Percentiles rank a stretch among this genome's conserved stretches.
Evolutionary conservation across 2,113 vertebrate genomes (phyloP).

Genomic region (Pelodiscus sinensis): DNA sequence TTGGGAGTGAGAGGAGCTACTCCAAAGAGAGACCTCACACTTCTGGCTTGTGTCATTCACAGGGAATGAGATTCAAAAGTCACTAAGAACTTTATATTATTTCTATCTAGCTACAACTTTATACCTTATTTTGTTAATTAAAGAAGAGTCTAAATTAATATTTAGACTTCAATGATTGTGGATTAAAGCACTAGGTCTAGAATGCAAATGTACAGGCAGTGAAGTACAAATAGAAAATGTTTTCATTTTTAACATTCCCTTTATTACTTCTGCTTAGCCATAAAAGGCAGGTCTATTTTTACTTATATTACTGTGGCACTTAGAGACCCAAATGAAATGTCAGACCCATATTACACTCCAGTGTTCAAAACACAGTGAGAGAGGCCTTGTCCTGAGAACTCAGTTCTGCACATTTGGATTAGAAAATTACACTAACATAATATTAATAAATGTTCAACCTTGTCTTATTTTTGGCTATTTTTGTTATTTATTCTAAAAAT

Average conservation of each 20-base stretch:
- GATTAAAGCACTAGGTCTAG: not conserved
- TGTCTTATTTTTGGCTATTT: too few relatives aligned
- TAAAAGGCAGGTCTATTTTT: not conserved
- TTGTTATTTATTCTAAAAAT: too few relatives aligned
- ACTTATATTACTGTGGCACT: not conserved
- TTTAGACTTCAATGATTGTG: not conserved
- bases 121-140: constrained; percentile 23
- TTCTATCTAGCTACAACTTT: not conserved
- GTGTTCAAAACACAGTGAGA: not conserved
- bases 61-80: constrained; percentile 34
- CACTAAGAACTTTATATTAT: constrained; percentile 11
- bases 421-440: not conserved
- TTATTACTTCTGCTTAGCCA: not conserved
- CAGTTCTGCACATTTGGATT: not conserved
- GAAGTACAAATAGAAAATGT: not conserved
- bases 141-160: not conserved
- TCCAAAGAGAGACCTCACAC: constrained; percentile 69
- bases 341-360: not conserved
- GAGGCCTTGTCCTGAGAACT: not conserved
- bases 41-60: constrained; percentile 39
- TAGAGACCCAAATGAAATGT: not conserved
- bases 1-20: constrained; percentile 29
- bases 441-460: not conserved
- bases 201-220: not conserved
- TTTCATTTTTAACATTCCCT: not conserved